These are phyloP conservation scores for Meliscaeva auricollis DNA, from an alignment of 2,888 invertebrate species.

Conservation along the genomic window DNA sequence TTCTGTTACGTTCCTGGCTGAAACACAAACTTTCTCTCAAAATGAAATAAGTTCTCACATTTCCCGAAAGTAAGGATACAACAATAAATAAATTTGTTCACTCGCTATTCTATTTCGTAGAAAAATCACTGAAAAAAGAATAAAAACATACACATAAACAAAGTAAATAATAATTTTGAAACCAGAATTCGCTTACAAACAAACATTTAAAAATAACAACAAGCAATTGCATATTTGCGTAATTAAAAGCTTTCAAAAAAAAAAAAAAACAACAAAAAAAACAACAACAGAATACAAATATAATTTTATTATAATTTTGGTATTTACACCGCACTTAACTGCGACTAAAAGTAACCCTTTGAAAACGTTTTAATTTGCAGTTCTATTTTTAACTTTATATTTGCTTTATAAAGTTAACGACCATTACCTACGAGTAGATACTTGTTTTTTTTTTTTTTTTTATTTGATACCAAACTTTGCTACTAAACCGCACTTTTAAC, in stretches of 20 bases:
- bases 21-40: no score
- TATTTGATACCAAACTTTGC: not conserved
- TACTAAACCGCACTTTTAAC: not conserved
- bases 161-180: not conserved
- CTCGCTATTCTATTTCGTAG: no score
- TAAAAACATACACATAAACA: not conserved
- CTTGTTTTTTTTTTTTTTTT: not conserved
- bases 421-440: not conserved
- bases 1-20: no score
- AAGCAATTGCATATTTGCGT: constrained; percentile 33
- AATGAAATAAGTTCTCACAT: no score
- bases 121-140: not conserved
- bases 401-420: constrained; percentile 24
- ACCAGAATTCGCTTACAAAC: not conserved
- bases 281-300: not conserved
- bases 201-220: constrained; percentile 28
- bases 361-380: constrained; percentile 48
- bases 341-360: constrained; percentile 47
- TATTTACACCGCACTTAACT: constrained; percentile 64
- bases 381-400: constrained; percentile 26
- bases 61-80: no score
- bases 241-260: constrained; percentile 11
- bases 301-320: constrained; percentile 46
- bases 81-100: no score
- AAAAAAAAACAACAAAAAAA: not conserved